These are phyloP conservation scores for Choloepus didactylus DNA, from an alignment of 2,797 vertebrate species.

Conservation along the genomic window DNA sequence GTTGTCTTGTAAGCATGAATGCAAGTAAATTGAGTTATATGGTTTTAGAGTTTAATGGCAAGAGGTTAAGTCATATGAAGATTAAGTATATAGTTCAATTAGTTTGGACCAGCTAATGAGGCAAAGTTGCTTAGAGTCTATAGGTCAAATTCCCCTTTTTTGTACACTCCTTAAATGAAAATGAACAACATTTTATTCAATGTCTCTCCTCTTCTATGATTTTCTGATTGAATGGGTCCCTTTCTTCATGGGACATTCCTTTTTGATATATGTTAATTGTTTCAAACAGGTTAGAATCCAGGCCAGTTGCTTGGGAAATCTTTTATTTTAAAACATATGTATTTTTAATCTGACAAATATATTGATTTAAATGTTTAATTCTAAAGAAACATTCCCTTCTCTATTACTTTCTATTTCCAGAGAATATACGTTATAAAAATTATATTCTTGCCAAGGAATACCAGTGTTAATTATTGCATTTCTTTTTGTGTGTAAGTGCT, in stretches of 20 bases:
- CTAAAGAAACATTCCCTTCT: not conserved
- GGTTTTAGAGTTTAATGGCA: not conserved
- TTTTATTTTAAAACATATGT: not conserved
- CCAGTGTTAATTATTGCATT: not conserved
- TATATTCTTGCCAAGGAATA: not conserved
- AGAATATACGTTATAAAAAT: not conserved
- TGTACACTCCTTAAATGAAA: not conserved
- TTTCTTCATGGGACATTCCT: not conserved
- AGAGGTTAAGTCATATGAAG: not conserved
- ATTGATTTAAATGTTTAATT: not conserved
- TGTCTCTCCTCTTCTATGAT: not conserved
- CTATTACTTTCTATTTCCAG: not conserved
- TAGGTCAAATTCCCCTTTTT: not conserved
- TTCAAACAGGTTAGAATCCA: not conserved
- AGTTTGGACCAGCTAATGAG: not conserved
- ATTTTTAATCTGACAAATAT: not conserved
- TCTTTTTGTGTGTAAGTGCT: not conserved
- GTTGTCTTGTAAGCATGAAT: not conserved
- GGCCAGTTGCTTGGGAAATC: not conserved
- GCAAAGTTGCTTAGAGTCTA: not conserved
- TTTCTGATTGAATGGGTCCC: not conserved
- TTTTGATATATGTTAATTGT: not conserved
- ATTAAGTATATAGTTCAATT: not conserved
- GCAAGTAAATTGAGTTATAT: not conserved
- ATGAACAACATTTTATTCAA: not conserved